phyloP scores from a whole-genome alignment of 1,140 invertebrate genomes.

The Zaprionus gabonicus region DNA sequence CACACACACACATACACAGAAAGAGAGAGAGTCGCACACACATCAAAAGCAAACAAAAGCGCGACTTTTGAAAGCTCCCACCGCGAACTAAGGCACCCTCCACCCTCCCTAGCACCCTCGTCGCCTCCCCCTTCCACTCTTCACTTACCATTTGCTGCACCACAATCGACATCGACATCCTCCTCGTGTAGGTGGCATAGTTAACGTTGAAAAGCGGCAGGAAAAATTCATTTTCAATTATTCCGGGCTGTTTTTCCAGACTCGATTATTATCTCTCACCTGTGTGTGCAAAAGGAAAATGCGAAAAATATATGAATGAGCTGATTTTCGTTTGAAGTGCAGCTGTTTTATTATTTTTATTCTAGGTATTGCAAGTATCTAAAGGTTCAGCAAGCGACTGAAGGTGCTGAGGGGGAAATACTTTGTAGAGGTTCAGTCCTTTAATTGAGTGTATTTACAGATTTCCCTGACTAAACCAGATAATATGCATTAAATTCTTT shows the following conservation, averaged over 20 bases:
- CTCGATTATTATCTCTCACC: slow-evolving; percentile 1
- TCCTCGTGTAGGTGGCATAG: not conserved
- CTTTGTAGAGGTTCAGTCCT: not conserved
- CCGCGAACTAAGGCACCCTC: not conserved
- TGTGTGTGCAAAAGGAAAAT: not conserved
- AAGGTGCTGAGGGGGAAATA: not conserved
- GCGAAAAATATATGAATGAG: not conserved
- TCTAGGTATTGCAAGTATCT: not conserved
- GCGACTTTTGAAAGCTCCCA: slow-evolving; percentile 43
- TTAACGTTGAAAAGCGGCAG: not conserved
- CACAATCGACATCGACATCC: slow-evolving; percentile 15
- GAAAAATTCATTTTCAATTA: slow-evolving; percentile 11
- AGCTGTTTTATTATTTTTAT: not conserved
- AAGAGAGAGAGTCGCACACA: slow-evolving; percentile 27
- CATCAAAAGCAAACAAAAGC: slow-evolving; percentile 42
- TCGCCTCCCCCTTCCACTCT: not conserved
- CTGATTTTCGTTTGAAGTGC: not conserved
- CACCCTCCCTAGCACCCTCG: not conserved
- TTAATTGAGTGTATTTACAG: not conserved
- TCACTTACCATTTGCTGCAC: slow-evolving; percentile 6
- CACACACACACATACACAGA: slow-evolving; percentile 18
- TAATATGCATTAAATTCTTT: not conserved
- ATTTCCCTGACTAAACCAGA: not conserved
- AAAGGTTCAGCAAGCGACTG: too few species aligned
- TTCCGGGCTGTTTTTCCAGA: not conserved